Evolutionary conservation across 2,888 invertebrate genomes (phyloP).

Genomic region (Ornithoptera alexandrae): DNA sequence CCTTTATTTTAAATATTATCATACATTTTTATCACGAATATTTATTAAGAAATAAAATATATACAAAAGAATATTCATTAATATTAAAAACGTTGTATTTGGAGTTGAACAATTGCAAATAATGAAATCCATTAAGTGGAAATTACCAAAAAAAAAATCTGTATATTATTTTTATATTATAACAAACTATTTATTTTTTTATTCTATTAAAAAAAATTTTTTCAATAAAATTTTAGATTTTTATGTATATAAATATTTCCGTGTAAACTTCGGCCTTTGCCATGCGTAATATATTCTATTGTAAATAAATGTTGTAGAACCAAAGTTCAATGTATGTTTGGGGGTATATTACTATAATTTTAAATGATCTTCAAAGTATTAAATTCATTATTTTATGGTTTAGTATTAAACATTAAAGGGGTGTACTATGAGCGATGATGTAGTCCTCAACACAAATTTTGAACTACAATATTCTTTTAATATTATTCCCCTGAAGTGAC

Average conservation of each 20-base stretch:
- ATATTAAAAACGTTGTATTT: background rate
- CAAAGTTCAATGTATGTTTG: constrained; percentile 28
- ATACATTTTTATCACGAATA: constrained; percentile 11
- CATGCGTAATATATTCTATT: constrained; percentile 19
- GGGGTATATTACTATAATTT: constrained; percentile 11
- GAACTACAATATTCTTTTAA: too few relatives aligned
- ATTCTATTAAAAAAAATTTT: constrained; percentile 22
- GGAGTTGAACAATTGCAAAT: constrained; percentile 7
- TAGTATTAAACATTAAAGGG: too few relatives aligned
- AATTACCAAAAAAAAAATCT: constrained; percentile 18
- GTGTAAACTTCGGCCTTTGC: constrained; percentile 10
- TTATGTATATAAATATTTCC: constrained; percentile 27
- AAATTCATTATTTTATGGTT: constrained; percentile 1
- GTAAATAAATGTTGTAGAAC: constrained; percentile 29
- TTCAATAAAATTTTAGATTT: background rate
- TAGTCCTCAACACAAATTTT: too few relatives aligned
- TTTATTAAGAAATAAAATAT: background rate
- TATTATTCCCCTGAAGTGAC: too few relatives aligned
- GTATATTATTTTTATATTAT: background rate
- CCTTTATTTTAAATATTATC: constrained; percentile 16
- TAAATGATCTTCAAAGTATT: constrained; percentile 8
- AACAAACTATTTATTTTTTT: constrained; percentile 26
- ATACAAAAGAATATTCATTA: background rate
- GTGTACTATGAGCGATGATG: too few relatives aligned
- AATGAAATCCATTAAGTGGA: constrained; percentile 14